Evolutionary conservation across 2,797 vertebrate genomes (phyloP).

Genomic region (Otolemur crassicaudatus): DNA sequence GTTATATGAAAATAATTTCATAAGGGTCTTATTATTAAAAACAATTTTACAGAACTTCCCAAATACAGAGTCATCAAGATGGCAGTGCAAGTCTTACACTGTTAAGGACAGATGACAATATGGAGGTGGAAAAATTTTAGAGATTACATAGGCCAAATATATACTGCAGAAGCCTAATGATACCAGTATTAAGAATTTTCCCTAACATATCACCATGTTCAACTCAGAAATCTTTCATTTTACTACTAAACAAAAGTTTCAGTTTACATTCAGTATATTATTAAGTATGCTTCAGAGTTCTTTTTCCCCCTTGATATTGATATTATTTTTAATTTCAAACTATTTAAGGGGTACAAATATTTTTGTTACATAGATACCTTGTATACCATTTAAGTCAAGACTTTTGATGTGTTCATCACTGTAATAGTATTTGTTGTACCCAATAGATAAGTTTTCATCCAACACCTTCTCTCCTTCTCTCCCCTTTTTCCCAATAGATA

Average conservation of each 20-base stretch:
- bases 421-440: too few species aligned
- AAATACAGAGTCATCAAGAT: too few species aligned
- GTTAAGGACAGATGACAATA: neutral
- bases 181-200: neutral
- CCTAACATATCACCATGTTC: neutral
- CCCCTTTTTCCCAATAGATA: too few species aligned
- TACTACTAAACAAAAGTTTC: neutral
- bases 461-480: too few species aligned
- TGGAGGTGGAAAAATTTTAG: neutral
- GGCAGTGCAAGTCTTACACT: neutral
- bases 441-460: too few species aligned
- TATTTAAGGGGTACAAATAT: too few species aligned
- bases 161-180: neutral
- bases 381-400: too few species aligned
- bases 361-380: too few species aligned
- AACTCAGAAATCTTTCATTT: neutral
- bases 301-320: too few species aligned
- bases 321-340: too few species aligned
- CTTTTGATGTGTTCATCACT: too few species aligned
- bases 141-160: neutral
- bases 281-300: neutral
- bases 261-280: neutral
- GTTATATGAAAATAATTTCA: neutral
- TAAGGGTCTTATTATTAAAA: neutral
- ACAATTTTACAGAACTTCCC: neutral